These are phyloP conservation scores for Chiloscyllium punctatum DNA, from an alignment of 2,797 vertebrate genomes.

Conservation along the genomic window DNA sequence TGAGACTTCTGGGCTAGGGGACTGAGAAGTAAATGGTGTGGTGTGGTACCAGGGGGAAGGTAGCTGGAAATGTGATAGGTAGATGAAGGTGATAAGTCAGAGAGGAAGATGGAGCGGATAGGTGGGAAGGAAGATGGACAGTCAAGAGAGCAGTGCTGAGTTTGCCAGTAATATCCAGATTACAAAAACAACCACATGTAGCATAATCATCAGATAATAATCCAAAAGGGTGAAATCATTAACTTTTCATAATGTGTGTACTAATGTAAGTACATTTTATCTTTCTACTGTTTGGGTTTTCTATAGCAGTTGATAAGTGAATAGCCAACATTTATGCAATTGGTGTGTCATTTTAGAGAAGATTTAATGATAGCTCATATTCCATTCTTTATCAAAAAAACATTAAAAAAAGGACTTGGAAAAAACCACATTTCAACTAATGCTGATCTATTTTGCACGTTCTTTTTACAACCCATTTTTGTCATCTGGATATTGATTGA, in stretches of 20 bases:
- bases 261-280: not conserved
- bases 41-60: too few species aligned
- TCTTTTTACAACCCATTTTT: not conserved
- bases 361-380: not conserved
- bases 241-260: not conserved
- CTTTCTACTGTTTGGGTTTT: not conserved
- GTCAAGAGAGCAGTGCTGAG: too few species aligned
- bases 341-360: not conserved
- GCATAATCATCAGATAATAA: not conserved
- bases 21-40: too few species aligned
- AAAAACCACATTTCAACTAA: not conserved
- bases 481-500: not conserved
- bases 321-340: not conserved
- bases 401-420: not conserved
- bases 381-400: not conserved
- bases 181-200: not conserved
- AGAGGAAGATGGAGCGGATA: too few species aligned
- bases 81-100: too few species aligned
- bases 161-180: not conserved
- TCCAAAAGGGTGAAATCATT: not conserved
- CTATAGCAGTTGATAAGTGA: not conserved
- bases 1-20: too few species aligned
- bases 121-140: too few species aligned
- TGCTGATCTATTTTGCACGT: not conserved
- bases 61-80: too few species aligned